Evolutionary conservation across 2,113 vertebrate species (phyloP).

Genomic region (Tretioscincus oriximinensis): DNA sequence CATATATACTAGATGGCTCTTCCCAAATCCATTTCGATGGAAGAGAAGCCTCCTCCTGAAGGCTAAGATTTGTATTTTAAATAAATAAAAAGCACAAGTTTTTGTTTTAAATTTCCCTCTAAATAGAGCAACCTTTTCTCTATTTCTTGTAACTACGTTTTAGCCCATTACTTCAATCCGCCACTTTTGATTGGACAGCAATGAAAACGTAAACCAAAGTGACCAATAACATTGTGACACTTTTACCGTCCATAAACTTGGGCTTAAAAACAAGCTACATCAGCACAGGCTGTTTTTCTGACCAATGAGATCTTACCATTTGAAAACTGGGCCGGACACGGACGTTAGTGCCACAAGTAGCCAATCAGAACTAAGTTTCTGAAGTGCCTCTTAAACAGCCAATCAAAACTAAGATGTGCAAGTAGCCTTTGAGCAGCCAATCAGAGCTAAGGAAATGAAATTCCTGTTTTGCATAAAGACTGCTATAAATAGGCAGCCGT

Average conservation of each 20-base stretch:
- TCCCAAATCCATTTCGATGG: too few relatives aligned
- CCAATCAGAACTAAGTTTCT: background rate
- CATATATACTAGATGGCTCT: too few relatives aligned
- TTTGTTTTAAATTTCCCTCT: background rate
- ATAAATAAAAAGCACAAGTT: too few relatives aligned
- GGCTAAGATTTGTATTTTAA: too few relatives aligned
- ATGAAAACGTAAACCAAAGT: background rate
- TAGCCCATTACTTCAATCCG: background rate
- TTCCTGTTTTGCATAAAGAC: background rate
- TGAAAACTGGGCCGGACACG: background rate
- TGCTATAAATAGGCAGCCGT: background rate
- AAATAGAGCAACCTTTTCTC: background rate
- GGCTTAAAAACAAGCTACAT: too few relatives aligned
- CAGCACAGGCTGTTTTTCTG: background rate
- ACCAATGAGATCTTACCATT: background rate
- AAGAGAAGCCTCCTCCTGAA: too few relatives aligned
- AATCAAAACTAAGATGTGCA: background rate
- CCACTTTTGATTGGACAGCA: background rate
- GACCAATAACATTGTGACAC: background rate
- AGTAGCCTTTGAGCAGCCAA: background rate
- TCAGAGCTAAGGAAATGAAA: rapidly evolving
- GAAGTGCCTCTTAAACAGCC: background rate
- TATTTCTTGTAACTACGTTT: background rate
- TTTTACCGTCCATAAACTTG: background rate
- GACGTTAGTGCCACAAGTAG: background rate